Evolutionary conservation across 2,797 vertebrate genomes (phyloP).

Genomic region (Macropodus opercularis): DNA sequence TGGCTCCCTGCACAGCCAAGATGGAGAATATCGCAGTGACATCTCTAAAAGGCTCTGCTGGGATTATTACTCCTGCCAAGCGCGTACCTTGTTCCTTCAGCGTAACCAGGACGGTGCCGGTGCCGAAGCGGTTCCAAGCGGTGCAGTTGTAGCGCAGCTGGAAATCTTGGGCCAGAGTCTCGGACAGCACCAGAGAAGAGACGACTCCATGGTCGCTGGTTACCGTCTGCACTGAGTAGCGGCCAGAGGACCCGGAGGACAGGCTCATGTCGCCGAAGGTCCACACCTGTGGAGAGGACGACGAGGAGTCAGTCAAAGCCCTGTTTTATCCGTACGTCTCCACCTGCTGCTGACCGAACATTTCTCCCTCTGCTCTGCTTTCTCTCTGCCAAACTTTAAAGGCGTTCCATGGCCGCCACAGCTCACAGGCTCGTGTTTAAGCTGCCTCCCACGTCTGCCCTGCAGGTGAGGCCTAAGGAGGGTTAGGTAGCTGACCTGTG

Average conservation of each 20-base stretch:
- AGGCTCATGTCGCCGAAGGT: conserved; percentile 87
- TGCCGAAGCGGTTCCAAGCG: conserved; percentile 79
- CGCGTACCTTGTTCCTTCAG: conserved; percentile 77
- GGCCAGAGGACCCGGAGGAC: conserved; percentile 84
- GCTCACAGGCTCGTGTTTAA: conserved; percentile 72
- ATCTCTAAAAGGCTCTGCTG: conserved; percentile 3
- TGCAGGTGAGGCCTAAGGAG: conserved; percentile 71
- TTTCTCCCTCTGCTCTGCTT: conserved; percentile 42
- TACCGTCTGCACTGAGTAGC: conserved; percentile 89
- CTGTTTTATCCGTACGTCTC: conserved; percentile 48
- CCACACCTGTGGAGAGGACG: conserved; percentile 83
- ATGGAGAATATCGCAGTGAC: conserved; percentile 31
- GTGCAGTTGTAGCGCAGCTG: conserved; percentile 80
- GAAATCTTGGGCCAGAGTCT: conserved; percentile 86
- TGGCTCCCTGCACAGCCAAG: conserved; percentile 28
- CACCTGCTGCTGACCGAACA: conserved; percentile 36
- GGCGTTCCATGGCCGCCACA: conserved; percentile 45
- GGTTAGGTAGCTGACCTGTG: conserved; percentile 55
- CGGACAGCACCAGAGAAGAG: conserved; percentile 88
- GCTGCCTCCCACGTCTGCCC: conserved; percentile 73
- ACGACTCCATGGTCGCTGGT: conserved; percentile 82
- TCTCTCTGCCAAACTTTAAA: conserved; percentile 55
- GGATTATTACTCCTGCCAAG: not conserved
- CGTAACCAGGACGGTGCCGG: conserved; percentile 70
- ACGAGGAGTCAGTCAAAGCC: conserved; percentile 27